These are phyloP conservation scores for Struthidea cinerea DNA, from an alignment of 2,113 vertebrate species.

Conservation along the genomic window DNA sequence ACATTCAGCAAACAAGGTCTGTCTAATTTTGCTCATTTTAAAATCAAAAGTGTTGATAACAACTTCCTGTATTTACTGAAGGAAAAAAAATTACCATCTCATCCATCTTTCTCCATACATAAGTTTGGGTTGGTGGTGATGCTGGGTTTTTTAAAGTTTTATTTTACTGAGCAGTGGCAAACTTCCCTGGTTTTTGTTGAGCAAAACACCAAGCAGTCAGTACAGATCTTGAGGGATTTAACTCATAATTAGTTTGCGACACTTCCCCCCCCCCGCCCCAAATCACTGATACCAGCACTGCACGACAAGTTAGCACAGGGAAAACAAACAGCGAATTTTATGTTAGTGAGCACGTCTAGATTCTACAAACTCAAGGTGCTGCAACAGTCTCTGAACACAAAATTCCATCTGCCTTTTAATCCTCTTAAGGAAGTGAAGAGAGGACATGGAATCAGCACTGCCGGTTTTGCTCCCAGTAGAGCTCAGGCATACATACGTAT, in stretches of 20 bases:
- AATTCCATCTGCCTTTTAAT: not conserved
- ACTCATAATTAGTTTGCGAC: not conserved
- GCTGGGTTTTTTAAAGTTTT: not conserved
- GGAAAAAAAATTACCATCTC: not conserved
- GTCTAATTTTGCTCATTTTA: not conserved
- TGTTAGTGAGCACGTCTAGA: not conserved
- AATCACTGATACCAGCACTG: not conserved
- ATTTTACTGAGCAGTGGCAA: not conserved
- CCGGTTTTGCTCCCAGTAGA: not conserved
- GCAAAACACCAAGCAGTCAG: not conserved
- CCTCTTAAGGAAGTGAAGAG: not conserved
- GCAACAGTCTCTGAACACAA: not conserved
- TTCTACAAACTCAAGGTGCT: not conserved
- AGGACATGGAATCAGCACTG: not conserved
- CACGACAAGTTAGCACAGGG: not conserved
- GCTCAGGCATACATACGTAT: fast-evolving
- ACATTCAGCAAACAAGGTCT: not conserved
- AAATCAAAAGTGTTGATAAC: not conserved
- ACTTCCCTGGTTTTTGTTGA: not conserved
- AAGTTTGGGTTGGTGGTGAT: not conserved
- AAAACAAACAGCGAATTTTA: not conserved
- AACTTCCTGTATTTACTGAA: not conserved
- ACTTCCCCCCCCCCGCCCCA: fast-evolving
- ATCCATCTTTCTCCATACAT: not conserved
- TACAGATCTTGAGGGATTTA: not conserved